These are phyloP conservation scores for Ciconia stormi DNA, from an alignment of 2,113 vertebrate species.

Conservation along the genomic window DNA sequence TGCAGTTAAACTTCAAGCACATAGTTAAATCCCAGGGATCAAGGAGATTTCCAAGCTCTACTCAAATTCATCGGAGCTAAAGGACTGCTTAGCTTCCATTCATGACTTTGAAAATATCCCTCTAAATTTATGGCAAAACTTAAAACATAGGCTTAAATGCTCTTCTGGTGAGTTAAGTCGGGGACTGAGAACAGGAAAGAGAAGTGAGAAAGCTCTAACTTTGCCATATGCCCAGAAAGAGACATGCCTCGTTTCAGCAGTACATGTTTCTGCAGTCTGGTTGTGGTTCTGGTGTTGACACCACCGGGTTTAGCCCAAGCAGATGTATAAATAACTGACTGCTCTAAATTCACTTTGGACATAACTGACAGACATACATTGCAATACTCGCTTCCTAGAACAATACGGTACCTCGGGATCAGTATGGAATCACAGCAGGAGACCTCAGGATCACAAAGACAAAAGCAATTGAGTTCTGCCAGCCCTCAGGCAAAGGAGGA, in stretches of 20 bases:
- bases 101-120: neutral
- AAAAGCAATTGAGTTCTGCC: neutral
- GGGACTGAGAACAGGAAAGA: neutral
- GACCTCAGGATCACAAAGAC: neutral
- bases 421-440: neutral
- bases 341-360: neutral
- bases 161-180: neutral
- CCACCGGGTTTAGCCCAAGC: neutral
- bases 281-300: neutral
- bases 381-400: accelerated
- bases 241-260: neutral
- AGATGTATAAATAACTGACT: accelerated
- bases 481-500: neutral
- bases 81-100: neutral
- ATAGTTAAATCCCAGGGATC: neutral
- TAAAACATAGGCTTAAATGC: neutral
- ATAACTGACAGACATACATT: accelerated
- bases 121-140: neutral
- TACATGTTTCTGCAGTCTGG: accelerated
- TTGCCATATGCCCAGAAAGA: neutral
- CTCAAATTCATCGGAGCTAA: neutral
- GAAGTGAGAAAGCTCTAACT: neutral
- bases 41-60: neutral
- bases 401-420: accelerated
- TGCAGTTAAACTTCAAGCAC: neutral